A percentile compares a stretch with the other conserved stretches of the same genome.
These are phyloP conservation scores for Semaprochilodus insignis DNA, from an alignment of 2,797 vertebrate genomes.

Conservation along the genomic window DNA sequence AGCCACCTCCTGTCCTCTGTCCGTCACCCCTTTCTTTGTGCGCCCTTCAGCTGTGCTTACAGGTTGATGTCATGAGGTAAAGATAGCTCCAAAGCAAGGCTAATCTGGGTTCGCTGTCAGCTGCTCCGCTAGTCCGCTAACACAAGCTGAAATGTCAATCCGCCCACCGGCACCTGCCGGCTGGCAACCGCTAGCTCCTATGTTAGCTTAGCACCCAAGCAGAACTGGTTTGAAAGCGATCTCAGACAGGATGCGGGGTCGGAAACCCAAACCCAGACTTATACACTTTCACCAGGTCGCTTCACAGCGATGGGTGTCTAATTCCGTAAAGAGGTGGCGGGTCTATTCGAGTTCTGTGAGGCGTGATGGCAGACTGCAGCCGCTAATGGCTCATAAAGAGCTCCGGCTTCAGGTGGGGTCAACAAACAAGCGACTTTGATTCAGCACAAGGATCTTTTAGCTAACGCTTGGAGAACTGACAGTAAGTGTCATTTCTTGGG, in stretches of 20 bases:
- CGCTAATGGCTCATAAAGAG: neutral
- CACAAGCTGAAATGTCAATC: neutral
- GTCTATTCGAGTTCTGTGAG: neutral
- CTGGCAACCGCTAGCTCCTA: neutral
- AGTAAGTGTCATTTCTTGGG: neutral
- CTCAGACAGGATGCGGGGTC: neutral
- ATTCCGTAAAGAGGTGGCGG: neutral
- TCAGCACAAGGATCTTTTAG: neutral
- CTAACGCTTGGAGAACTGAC: neutral
- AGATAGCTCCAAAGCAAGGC: neutral
- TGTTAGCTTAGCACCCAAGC: neutral
- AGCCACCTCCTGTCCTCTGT: slow-evolving; percentile 10
- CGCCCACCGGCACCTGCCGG: neutral
- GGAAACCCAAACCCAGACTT: slow-evolving; percentile 14
- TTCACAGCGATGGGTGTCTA: neutral
- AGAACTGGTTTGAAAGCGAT: neutral
- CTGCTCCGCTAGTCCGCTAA: neutral
- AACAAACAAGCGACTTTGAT: neutral
- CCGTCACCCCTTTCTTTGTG: neutral
- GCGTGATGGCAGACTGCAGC: neutral
- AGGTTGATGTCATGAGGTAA: slow-evolving; percentile 2
- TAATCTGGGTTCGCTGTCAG: slow-evolving; percentile 30
- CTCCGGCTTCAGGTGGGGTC: neutral
- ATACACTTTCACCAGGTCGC: neutral
- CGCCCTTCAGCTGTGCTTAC: slow-evolving; percentile 15